These are phyloP conservation scores for Nymphicus hollandicus DNA, from an alignment of 2,113 vertebrate species.

Conservation along the genomic window DNA sequence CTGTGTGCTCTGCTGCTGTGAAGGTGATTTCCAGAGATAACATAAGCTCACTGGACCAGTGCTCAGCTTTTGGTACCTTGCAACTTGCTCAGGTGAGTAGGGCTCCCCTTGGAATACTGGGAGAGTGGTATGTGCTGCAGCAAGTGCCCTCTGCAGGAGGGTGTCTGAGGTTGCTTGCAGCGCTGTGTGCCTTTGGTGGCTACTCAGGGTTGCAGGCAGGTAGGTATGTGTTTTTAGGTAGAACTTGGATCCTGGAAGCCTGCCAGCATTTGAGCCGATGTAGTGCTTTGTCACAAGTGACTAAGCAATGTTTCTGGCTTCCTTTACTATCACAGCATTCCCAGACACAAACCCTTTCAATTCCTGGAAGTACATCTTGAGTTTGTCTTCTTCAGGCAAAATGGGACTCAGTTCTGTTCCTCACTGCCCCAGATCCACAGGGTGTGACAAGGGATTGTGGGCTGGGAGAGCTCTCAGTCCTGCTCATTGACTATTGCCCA, in stretches of 20 bases:
- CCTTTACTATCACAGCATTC: not conserved
- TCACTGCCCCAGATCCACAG: not conserved
- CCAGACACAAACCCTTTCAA: not conserved
- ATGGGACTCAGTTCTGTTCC: not conserved
- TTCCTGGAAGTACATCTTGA: not conserved
- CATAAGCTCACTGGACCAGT: not conserved
- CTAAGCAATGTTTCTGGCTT: fast-evolving
- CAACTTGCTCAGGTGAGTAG: not conserved
- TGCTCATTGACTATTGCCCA: not conserved
- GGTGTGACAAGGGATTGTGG: not conserved
- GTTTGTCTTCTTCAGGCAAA: not conserved
- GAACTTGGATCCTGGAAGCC: not conserved
- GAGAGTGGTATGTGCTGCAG: not conserved
- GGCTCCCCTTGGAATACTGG: not conserved
- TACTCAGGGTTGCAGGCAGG: not conserved
- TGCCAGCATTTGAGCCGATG: not conserved
- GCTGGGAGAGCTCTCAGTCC: not conserved
- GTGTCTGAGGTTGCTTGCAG: not conserved
- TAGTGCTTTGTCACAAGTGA: not conserved
- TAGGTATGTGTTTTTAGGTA: not conserved
- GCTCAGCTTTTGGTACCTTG: not conserved
- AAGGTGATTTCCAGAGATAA: not conserved
- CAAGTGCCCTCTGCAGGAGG: not conserved
- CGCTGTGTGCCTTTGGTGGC: not conserved
- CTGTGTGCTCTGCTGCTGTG: not conserved